Percentiles rank a stretch among this genome's conserved stretches.
These are phyloP conservation scores for Ruditapes philippinarum DNA, from an alignment of 1,140 invertebrate species.

Conservation along the genomic window DNA sequence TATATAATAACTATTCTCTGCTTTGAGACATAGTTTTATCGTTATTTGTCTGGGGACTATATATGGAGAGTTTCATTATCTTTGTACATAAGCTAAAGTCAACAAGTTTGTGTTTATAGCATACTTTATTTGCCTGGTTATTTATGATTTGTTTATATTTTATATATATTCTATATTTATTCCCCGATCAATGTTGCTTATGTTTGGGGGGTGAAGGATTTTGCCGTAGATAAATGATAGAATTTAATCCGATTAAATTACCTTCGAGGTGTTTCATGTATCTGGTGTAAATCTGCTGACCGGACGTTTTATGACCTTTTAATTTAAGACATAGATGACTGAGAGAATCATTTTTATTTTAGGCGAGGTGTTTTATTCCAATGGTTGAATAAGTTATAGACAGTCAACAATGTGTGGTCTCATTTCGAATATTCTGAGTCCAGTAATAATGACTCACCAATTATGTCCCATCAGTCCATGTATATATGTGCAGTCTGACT, in stretches of 20 bases:
- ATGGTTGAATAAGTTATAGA: too few species aligned
- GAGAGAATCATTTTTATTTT: too few species aligned
- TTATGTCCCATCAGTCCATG: too few species aligned
- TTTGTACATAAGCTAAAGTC: not conserved
- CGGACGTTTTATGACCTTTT: too few species aligned
- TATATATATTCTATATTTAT: not conserved
- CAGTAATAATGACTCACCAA: too few species aligned
- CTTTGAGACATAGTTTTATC: not conserved
- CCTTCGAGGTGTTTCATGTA: not conserved
- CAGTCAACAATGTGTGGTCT: too few species aligned
- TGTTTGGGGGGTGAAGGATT: not conserved
- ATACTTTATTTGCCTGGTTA: constrained; percentile 16
- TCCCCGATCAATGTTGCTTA: not conserved
- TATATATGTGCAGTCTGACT: too few species aligned
- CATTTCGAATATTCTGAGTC: too few species aligned
- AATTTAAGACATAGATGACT: too few species aligned
- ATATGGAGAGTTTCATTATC: not conserved
- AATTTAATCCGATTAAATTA: not conserved
- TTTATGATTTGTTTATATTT: constrained; percentile 15
- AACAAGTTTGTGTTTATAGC: constrained; percentile 15
- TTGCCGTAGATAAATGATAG: not conserved
- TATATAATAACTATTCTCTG: not conserved
- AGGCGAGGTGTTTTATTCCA: too few species aligned
- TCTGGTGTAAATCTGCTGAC: not conserved
- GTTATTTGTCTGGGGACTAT: not conserved